phyloP scores from a whole-genome alignment of 2,797 vertebrate genomes.

The Molossus molossus region DNA sequence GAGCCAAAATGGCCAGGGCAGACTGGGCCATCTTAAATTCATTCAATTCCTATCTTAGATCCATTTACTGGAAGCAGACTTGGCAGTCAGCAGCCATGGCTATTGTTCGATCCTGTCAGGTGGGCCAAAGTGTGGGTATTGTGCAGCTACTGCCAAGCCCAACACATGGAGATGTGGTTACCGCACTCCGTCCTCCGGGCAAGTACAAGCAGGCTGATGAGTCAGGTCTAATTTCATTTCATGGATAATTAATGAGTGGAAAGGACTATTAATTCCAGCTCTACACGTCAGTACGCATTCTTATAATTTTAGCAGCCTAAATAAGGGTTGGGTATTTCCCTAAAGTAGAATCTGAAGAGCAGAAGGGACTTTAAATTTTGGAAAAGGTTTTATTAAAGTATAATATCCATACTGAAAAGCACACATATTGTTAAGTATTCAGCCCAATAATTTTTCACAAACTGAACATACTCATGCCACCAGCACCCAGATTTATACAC shows the following conservation, averaged over 20 bases:
- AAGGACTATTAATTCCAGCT: constrained; percentile 45
- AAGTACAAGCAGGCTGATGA: constrained; percentile 1
- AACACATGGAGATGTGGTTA: rapidly evolving
- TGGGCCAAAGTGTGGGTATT: background rate
- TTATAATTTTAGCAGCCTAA: background rate
- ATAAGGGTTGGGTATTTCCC: background rate
- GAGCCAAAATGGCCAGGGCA: too few relatives aligned
- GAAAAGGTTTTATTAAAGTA: background rate
- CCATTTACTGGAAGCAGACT: background rate
- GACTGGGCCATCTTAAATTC: background rate
- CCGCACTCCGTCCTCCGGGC: background rate
- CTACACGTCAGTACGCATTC: background rate
- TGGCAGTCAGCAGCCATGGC: background rate
- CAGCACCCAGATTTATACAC: background rate
- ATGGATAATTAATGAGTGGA: constrained; percentile 21
- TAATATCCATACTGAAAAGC: background rate
- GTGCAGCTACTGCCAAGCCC: background rate
- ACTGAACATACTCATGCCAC: background rate
- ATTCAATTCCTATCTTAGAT: background rate
- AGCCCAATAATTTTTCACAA: background rate
- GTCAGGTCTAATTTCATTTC: background rate
- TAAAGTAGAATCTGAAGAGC: background rate
- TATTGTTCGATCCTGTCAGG: rapidly evolving
- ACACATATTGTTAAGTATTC: background rate
- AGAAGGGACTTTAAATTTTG: background rate